Percentiles rank a stretch among this genome's conserved stretches.
Evolutionary conservation across 2,113 vertebrate genomes (phyloP).

Genomic region (Scatophagus argus): DNA sequence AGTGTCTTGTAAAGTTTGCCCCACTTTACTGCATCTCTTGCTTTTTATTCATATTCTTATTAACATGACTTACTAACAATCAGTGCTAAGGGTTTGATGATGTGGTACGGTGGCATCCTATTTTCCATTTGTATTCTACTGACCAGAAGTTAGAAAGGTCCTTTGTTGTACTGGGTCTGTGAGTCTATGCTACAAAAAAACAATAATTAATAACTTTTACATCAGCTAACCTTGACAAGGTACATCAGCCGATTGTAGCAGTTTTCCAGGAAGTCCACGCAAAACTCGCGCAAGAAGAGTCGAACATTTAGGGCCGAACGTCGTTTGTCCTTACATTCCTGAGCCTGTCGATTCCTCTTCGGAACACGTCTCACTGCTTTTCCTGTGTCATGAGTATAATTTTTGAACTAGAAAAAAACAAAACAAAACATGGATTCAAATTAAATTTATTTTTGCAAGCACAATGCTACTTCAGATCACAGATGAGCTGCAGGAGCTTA

Average conservation of each 20-base stretch:
- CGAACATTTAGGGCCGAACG: constrained; percentile 93
- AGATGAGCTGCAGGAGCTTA: not conserved
- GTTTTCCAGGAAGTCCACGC: constrained; percentile 92
- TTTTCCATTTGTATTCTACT: not conserved
- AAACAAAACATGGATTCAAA: not conserved
- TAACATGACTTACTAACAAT: not conserved
- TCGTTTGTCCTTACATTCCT: constrained; percentile 79
- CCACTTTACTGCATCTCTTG: not conserved
- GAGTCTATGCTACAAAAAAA: not conserved
- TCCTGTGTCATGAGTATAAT: constrained; percentile 91
- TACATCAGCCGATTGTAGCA: constrained; percentile 98
- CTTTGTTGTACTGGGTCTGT: not conserved
- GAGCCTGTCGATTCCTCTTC: constrained; percentile 84
- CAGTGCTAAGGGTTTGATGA: not conserved
- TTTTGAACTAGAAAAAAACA: constrained; percentile 85
- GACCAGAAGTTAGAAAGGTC: not conserved
- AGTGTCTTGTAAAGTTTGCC: not conserved
- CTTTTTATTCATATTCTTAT: not conserved
- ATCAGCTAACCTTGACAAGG: constrained; percentile 89
- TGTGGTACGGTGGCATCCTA: not conserved
- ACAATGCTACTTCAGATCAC: not conserved
- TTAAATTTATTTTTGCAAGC: not conserved
- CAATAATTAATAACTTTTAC: not conserved
- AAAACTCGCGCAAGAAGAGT: constrained; percentile 92
- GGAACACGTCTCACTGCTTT: constrained; percentile 89